Conservation (phyloP, 2,113 vertebrate species). For the Bubo blakistoni region DNA sequence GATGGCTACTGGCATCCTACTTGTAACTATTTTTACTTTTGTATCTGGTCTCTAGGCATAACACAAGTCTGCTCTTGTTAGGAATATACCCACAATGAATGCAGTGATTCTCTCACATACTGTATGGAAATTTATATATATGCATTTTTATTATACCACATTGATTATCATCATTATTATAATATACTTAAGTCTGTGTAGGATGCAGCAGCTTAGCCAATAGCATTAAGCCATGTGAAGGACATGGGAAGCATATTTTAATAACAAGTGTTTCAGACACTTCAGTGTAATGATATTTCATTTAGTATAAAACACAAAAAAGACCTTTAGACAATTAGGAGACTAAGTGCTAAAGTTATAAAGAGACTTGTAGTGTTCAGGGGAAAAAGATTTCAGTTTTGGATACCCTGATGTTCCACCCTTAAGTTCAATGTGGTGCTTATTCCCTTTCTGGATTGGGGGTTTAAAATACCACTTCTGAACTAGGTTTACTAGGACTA, state of each 20-base stretch:
- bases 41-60: background rate
- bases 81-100: background rate
- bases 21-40: background rate
- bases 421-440: background rate
- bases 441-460: background rate
- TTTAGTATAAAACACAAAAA: background rate
- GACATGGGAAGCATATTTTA: background rate
- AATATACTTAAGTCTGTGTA: background rate
- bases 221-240: background rate
- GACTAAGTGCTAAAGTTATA: background rate
- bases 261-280: background rate
- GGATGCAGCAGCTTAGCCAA: background rate
- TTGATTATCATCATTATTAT: background rate
- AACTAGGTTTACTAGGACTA: background rate
- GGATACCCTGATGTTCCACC: background rate
- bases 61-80: background rate
- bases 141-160: background rate
- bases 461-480: background rate
- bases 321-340: background rate
- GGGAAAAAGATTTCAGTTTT: background rate
- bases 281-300: background rate
- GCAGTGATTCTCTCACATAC: background rate
- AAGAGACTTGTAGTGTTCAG: background rate
- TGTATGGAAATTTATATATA: background rate
- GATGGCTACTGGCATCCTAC: background rate